Evolutionary conservation across 1,140 invertebrate genomes (phyloP).

Genomic region (Euschistus heros): DNA sequence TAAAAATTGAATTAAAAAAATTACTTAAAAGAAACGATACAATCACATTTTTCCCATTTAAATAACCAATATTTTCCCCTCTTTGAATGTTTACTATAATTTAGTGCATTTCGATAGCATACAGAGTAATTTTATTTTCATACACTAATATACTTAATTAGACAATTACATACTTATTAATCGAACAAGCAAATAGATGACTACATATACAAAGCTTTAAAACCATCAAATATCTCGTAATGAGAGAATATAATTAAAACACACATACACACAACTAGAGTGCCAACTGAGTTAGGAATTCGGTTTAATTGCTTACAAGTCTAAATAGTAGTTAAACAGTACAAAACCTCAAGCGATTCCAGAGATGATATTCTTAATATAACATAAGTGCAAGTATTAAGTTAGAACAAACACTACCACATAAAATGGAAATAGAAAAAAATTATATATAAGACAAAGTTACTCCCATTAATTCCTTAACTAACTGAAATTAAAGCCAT

Average conservation of each 20-base stretch:
- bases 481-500: too few relatives aligned
- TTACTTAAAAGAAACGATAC: constrained; percentile 6
- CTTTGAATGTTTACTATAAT: constrained; percentile 19
- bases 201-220: constrained; percentile 13
- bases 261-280: constrained; percentile 5
- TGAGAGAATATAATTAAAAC: neutral
- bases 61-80: constrained; percentile 16
- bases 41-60: neutral
- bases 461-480: too few relatives aligned
- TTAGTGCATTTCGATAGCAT: constrained; percentile 24
- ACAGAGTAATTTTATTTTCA: constrained; percentile 10
- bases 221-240: neutral
- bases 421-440: too few relatives aligned
- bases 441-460: too few relatives aligned
- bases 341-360: too few relatives aligned
- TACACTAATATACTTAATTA: constrained; percentile 8
- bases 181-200: constrained; percentile 12
- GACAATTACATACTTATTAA: constrained; percentile 3
- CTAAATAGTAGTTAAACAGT: too few relatives aligned
- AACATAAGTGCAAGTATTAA: too few relatives aligned
- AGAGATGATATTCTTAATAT: too few relatives aligned
- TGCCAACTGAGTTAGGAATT: constrained; percentile 1
- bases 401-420: too few relatives aligned
- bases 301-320: neutral
- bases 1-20: neutral